Evolutionary conservation across 1,140 invertebrate genomes (phyloP).

Genomic region (Drosophila ogumai): DNA sequence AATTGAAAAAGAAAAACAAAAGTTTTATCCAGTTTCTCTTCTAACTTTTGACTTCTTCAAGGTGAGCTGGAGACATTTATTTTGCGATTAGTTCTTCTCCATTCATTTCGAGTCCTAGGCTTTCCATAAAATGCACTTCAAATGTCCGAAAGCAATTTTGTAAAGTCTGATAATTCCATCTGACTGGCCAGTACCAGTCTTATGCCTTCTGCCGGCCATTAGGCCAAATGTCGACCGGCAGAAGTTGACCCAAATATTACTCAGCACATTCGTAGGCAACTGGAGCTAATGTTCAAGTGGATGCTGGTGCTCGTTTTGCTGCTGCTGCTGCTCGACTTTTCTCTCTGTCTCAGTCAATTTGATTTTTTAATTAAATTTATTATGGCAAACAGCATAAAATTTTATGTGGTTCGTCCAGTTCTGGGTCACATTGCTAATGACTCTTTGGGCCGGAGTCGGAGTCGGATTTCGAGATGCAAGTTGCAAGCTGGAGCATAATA

Average conservation of each 20-base stretch:
- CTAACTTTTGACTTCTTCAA: slow-evolving; percentile 29
- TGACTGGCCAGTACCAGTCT: slow-evolving; percentile 32
- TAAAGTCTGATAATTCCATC: slow-evolving; percentile 52
- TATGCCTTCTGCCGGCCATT: slow-evolving; percentile 44
- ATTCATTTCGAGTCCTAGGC: slow-evolving; percentile 13
- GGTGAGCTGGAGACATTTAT: slow-evolving; percentile 35
- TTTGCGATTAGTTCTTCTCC: slow-evolving; percentile 27
- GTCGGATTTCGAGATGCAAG: slow-evolving; percentile 29
- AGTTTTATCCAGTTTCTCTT: slow-evolving; percentile 24
- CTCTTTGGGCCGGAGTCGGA: slow-evolving; percentile 30
- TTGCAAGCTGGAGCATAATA: slow-evolving; percentile 38
- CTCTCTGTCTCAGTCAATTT: slow-evolving; percentile 55
- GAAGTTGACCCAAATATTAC: slow-evolving; percentile 56
- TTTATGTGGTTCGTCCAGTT: slow-evolving; percentile 72
- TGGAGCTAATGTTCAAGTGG: slow-evolving; percentile 51
- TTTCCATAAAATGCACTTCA: slow-evolving; percentile 46
- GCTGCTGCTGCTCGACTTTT: slow-evolving; percentile 7
- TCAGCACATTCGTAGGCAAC: slow-evolving; percentile 50
- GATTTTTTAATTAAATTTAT: slow-evolving; percentile 75
- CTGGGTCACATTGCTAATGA: slow-evolving; percentile 77
- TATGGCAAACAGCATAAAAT: slow-evolving; percentile 73
- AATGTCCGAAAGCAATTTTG: slow-evolving; percentile 43
- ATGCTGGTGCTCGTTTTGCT: slow-evolving; percentile 17
- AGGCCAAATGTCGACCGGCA: slow-evolving; percentile 38
- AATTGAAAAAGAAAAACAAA: slow-evolving; percentile 53